phyloP scores from a whole-genome alignment of 2,113 vertebrate species.

The Larimichthys polyactis region DNA sequence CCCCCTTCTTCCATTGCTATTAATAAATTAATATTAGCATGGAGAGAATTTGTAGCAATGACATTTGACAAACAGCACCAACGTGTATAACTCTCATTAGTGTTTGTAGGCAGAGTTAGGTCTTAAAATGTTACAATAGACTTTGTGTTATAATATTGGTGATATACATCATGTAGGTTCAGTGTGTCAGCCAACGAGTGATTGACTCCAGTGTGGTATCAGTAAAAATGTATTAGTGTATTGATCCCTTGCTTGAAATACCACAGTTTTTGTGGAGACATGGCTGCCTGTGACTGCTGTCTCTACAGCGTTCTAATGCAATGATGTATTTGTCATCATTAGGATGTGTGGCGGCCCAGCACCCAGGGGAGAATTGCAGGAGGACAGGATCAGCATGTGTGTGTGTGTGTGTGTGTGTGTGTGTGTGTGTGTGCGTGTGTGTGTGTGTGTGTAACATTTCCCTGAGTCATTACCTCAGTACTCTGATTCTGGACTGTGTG shows the following conservation, averaged over 20 bases:
- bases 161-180: not conserved
- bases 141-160: not conserved
- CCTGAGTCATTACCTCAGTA: slow-evolving; percentile 66
- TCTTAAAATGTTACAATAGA: not conserved
- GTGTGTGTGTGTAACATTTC: slow-evolving; percentile 43
- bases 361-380: slow-evolving; percentile 31
- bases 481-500: slow-evolving; percentile 31
- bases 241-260: slow-evolving; percentile 37
- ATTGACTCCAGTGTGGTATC: not conserved
- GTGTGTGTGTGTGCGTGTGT: not conserved
- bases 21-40: slow-evolving; percentile 4
- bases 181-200: not conserved
- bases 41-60: not conserved
- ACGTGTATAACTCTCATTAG: not conserved
- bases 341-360: slow-evolving; percentile 34
- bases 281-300: slow-evolving; percentile 33
- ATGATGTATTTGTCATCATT: slow-evolving; percentile 66
- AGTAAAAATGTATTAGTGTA: slow-evolving; percentile 33
- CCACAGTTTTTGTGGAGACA: not conserved
- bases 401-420: slow-evolving; percentile 12
- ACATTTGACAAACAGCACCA: not conserved
- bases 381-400: slow-evolving; percentile 10
- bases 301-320: slow-evolving; percentile 28
- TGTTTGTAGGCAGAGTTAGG: not conserved
- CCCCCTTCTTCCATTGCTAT: slow-evolving; percentile 5